Conservation (phyloP, 2,797 vertebrate species). For the Lophius americanus region DNA sequence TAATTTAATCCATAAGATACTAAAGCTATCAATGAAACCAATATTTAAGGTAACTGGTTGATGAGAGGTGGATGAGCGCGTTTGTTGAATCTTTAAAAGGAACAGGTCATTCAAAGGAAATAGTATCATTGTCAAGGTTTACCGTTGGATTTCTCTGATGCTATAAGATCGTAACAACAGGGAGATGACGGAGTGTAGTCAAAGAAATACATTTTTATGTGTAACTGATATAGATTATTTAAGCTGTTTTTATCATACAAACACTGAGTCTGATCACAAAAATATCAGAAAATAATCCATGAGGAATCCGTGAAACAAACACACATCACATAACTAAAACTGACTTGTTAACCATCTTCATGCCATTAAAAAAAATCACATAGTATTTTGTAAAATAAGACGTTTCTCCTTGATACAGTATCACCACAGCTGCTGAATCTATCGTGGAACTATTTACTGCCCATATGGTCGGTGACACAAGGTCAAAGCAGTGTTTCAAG, state of each 20-base stretch:
- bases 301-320: constrained; percentile 6
- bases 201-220: background rate
- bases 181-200: background rate
- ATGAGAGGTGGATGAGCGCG: background rate
- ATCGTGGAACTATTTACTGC: constrained; percentile 80
- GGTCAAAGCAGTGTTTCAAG: constrained; percentile 79
- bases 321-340: constrained; percentile 15
- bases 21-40: background rate
- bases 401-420: constrained; percentile 51
- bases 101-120: background rate
- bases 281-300: background rate
- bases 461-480: constrained; percentile 80
- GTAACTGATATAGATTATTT: background rate
- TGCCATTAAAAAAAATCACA: constrained; percentile 20
- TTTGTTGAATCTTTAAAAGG: background rate
- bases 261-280: background rate
- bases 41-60: constrained; percentile 6
- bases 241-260: constrained; percentile 5
- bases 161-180: constrained; percentile 5
- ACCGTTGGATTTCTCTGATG: constrained; percentile 4
- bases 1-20: background rate
- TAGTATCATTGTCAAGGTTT: background rate
- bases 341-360: constrained; percentile 19
- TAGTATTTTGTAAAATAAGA: constrained; percentile 23
- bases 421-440: constrained; percentile 63